These are phyloP conservation scores for Hycleus cichorii DNA, from an alignment of 1,140 invertebrate species.

Conservation along the genomic window DNA sequence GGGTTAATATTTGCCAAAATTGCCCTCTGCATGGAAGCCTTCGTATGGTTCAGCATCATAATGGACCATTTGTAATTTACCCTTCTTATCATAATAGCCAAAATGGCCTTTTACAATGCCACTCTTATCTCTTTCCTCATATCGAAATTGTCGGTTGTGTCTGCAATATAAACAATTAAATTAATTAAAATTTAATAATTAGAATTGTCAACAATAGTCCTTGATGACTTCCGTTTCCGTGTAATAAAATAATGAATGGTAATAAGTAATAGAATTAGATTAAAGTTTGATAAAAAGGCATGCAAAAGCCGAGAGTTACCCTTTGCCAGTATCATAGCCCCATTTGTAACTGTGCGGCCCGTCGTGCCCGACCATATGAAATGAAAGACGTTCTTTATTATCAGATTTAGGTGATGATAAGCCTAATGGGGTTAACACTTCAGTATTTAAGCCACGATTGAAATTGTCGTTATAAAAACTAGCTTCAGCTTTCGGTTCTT, in stretches of 20 bases:
- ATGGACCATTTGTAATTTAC: constrained; percentile 70
- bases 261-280: too few species aligned
- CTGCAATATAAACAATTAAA: constrained; percentile 43
- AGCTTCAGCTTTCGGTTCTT: neutral
- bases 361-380: constrained; percentile 60
- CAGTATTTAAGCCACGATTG: neutral
- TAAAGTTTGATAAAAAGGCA: neutral
- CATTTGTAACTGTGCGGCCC: constrained; percentile 80
- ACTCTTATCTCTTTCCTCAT: constrained; percentile 68
- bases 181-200: neutral
- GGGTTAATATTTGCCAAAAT: constrained; percentile 16
- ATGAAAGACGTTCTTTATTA: constrained; percentile 41
- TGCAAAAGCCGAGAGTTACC: constrained; percentile 48
- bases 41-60: constrained; percentile 65
- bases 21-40: constrained; percentile 54
- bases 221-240: neutral
- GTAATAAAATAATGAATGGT: neutral
- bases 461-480: neutral
- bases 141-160: constrained; percentile 72
- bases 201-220: neutral
- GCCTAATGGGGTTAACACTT: constrained; percentile 1
- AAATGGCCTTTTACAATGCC: constrained; percentile 76
- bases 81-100: constrained; percentile 70
- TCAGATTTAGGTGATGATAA: neutral
- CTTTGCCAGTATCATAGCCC: constrained; percentile 79